Evolutionary conservation across 2,888 invertebrate species (phyloP), one percentile per base, ranked within the genome.

Genomic region (Amblyjoppa proteus): DNA sequence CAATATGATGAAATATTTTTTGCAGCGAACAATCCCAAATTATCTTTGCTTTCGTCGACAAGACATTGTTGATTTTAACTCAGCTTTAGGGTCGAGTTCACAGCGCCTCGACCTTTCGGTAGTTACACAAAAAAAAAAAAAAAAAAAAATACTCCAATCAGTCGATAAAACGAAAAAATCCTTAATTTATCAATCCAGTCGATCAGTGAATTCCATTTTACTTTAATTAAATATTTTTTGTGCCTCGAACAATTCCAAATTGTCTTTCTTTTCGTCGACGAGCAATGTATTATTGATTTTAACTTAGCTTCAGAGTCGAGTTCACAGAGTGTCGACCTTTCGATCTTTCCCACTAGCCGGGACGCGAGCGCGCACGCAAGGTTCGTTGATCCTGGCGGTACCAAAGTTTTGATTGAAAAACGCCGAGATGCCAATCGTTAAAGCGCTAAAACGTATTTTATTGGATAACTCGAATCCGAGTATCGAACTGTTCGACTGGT

Each of bases 291-390:
- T 77, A 85, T 86, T 81, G 83, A 86, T 86, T 86, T 80, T 81
- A 41, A 16, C 45, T 82, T 45, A 41, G 28, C 76, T 83, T 74
- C 64, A 31, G 68, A 69, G 41, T 66, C 73, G 83, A 76, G 76
- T 77, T 81, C 80, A 73, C 73, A 77, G 85, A 83, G 61, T 85
- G 82, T 85, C 85, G 83, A 85, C 85, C 85, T 85, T 85, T 85
- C 85, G 83, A 85, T 85, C 83, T 81, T 81, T 81, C 56, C 74
- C 76, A 51, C 73, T 76, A 69, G 66, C 64, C 41, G 28, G 73
- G 81, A 76, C 77, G 53, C 64, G 58, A 77, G 51, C 68, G 71
- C 64, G 68, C 76, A 77, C 76, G 73, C 83, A 70, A 77, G 77
- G 83, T 85, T 85, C 85, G 68, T 83, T 81, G 85, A 85, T 81